These are phyloP conservation scores for Siniperca scherzeri DNA, from an alignment of 2,797 vertebrate species.

Conservation along the genomic window DNA sequence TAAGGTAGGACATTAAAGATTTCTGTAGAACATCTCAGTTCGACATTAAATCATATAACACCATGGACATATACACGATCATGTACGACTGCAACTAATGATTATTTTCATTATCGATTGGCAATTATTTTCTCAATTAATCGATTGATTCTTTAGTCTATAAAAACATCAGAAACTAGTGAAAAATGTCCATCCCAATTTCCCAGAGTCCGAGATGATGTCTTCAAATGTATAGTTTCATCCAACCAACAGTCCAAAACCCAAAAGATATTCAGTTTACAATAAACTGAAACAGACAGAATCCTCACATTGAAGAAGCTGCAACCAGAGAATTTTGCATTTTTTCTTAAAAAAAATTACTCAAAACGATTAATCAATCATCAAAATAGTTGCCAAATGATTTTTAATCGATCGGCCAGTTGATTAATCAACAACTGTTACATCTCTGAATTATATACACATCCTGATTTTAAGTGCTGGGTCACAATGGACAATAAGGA, in stretches of 20 bases:
- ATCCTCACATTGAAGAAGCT: background rate
- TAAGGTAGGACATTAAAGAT: background rate
- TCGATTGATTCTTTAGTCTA: background rate
- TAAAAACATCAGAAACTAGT: background rate
- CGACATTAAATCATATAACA: background rate
- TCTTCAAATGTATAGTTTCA: background rate
- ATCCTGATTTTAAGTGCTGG: background rate
- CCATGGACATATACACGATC: background rate
- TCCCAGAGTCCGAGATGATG: background rate
- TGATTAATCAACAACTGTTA: background rate
- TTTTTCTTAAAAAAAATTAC: background rate
- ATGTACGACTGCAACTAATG: background rate
- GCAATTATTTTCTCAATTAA: background rate
- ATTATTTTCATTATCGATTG: background rate
- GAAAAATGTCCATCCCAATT: background rate
- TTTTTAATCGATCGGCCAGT: background rate
- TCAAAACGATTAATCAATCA: background rate
- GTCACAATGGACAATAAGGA: background rate
- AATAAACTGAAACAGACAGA: background rate
- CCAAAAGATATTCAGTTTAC: background rate
- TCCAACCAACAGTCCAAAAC: background rate
- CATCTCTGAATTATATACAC: background rate
- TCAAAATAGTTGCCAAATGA: background rate
- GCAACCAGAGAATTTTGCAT: background rate
- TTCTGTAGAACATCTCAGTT: background rate